Base-by-base conservation (phyloP, 2,113 vertebrate genomes). In the Elgaria multicarinata region DNA sequence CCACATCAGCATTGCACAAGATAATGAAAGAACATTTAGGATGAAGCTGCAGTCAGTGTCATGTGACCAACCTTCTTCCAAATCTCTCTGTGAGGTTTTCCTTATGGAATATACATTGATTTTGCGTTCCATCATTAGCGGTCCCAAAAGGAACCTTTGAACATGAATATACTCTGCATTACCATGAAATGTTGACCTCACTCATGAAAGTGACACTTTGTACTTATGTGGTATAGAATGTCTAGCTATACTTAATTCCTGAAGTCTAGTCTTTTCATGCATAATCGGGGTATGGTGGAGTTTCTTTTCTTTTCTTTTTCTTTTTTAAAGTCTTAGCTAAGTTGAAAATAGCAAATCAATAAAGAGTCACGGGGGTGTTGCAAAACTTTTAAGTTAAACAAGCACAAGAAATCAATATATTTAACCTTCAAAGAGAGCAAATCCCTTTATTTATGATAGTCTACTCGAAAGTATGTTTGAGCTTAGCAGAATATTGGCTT, bases 341-440 rank as follows among this genome's bases (percentile, higher is more conserved):
- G 28, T 77, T 74, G 91, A 92, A 93, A 92, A 83, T 89, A 9
- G 0, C 83, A 92, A 85, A 94, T 93, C 83, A 85, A 8, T 93
- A 42, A n/a, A 90, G 76, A 81, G 76, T 69, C 87, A 33, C 92
- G 0, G 55, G 36, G 81, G 31, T 77, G 31, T 85, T 39, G 53
- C 1, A 88, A 92, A 91, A 81, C 18, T 85, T 93, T 1, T 0
- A 84, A 92, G 4, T 36, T 64, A 93, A 89, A 64, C 14, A 95
- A 90, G 87, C 7, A 2, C 67, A 14, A 28, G 92, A 92, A 93
- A 94, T 90, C 36, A 2, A 91, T 93, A 16, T 10, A 88, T 87
- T 91, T n/a, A 50, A 3, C 4, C 16, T 90, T 42, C 24, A 69
- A 89, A 94, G 55, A 46, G 89, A 93, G 90, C 84, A 36, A 79